These are phyloP conservation scores for Toxonevra muliebris DNA, from an alignment of 2,888 invertebrate species.

Conservation along the genomic window DNA sequence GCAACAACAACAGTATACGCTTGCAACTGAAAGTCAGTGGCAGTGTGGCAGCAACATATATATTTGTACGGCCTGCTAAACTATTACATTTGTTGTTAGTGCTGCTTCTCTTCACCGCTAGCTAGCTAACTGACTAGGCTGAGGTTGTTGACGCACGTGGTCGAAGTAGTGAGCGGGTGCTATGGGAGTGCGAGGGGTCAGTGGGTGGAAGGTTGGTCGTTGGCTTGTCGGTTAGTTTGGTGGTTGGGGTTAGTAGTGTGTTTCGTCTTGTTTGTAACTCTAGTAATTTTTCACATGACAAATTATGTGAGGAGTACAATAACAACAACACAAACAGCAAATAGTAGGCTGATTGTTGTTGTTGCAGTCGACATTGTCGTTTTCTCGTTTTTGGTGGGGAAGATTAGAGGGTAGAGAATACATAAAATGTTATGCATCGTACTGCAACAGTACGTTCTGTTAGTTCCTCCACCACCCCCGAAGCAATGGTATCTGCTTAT, in stretches of 20 bases:
- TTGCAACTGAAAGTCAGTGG: slow-evolving; percentile 47
- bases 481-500: too few relatives aligned
- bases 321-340: slow-evolving; percentile 29
- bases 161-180: not conserved
- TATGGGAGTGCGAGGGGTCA: too few relatives aligned
- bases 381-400: not conserved
- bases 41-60: slow-evolving; percentile 11
- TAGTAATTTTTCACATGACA: slow-evolving; percentile 61
- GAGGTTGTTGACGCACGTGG: slow-evolving; percentile 37
- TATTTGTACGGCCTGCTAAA: not conserved
- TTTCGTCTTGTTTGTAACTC: slow-evolving; percentile 51
- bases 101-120: not conserved
- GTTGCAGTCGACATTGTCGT: not conserved
- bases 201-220: not conserved
- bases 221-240: slow-evolving; percentile 2
- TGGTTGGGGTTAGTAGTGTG: not conserved
- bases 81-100: not conserved
- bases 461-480: too few relatives aligned
- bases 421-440: too few relatives aligned
- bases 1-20: slow-evolving; percentile 38
- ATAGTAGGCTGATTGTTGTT: slow-evolving; percentile 11
- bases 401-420: too few relatives aligned
- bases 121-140: slow-evolving; percentile 11
- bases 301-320: slow-evolving; percentile 52
- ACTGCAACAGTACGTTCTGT: too few relatives aligned